Conservation (phyloP, 2,888 invertebrate genomes). For the Thalpophila matura region DNA sequence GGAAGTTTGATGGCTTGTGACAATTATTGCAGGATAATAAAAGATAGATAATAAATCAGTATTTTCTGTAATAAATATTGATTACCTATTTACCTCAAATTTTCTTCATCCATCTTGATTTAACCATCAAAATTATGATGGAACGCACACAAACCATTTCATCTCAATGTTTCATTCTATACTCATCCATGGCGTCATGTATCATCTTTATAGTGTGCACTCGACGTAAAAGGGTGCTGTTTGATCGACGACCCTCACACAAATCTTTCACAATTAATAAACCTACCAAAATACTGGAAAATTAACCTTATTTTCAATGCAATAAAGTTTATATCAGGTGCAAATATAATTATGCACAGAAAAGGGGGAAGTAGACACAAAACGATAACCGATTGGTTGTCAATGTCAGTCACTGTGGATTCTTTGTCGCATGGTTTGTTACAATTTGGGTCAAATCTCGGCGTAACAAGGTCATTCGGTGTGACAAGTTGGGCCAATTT, state of each 20-base stretch:
- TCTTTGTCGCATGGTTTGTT: conserved; percentile 53
- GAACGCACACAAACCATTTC: conserved; percentile 34
- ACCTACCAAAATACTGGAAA: conserved; percentile 27
- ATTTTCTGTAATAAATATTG: no score
- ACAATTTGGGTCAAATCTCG: conserved; percentile 61
- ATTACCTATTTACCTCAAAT: conserved; percentile 12
- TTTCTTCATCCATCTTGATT: conserved; percentile 43
- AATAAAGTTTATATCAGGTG: conserved; percentile 20
- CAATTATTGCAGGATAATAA: no score
- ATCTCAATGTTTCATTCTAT: conserved; percentile 44
- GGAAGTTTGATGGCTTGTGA: no score
- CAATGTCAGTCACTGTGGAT: conserved; percentile 65
- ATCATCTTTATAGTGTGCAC: conserved; percentile 74
- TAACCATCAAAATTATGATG: conserved; percentile 47
- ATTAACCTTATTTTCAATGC: neutral
- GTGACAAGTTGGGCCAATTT: conserved; percentile 41
- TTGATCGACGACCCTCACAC: conserved; percentile 73
- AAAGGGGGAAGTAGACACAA: conserved; percentile 49
- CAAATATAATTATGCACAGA: conserved; percentile 37
- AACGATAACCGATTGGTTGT: conserved; percentile 69
- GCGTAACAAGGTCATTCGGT: conserved; percentile 40
- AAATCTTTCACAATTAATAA: conserved; percentile 49
- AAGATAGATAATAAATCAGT: no score
- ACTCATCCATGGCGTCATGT: conserved; percentile 62
- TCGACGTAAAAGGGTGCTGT: conserved; percentile 75